Conservation (phyloP, 2,888 invertebrate species). For the Philereme vetulata region DNA sequence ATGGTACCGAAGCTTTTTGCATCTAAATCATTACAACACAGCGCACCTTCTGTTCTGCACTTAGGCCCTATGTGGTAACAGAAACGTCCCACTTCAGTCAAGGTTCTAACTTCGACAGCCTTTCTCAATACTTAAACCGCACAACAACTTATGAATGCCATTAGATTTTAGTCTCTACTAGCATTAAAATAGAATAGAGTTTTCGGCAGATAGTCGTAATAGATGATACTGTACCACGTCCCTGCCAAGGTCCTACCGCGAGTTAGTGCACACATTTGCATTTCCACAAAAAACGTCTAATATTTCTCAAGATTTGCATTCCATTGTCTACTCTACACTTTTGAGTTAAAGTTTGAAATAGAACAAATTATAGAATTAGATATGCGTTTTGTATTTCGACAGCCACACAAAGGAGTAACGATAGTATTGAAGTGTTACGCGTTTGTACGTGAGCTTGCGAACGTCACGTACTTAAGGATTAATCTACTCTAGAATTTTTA, state of each 20-base stretch:
- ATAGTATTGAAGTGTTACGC: conserved; percentile 65
- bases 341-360: conserved; percentile 32
- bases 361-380: conserved; percentile 22
- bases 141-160: conserved; percentile 34
- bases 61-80: conserved; percentile 78
- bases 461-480: conserved; percentile 63
- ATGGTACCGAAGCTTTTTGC: conserved; percentile 57
- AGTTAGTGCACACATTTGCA: conserved; percentile 68
- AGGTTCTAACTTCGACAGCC: conserved; percentile 69
- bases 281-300: conserved; percentile 50
- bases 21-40: conserved; percentile 61
- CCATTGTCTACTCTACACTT: conserved; percentile 38
- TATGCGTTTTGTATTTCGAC: conserved; percentile 40
- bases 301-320: conserved; percentile 30
- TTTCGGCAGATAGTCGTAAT: conserved; percentile 38
- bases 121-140: conserved; percentile 41
- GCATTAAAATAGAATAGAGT: conserved; percentile 25
- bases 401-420: conserved; percentile 59
- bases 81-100: conserved; percentile 77
- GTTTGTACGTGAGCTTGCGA: conserved; percentile 66
- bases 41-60: conserved; percentile 71
- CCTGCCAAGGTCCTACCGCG: conserved; percentile 68
- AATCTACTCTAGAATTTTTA: conserved; percentile 58
- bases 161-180: conserved; percentile 35
- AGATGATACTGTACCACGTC: conserved; percentile 73